These are phyloP conservation scores for Agrotis segetum DNA, from an alignment of 2,888 invertebrate genomes.

Conservation along the genomic window DNA sequence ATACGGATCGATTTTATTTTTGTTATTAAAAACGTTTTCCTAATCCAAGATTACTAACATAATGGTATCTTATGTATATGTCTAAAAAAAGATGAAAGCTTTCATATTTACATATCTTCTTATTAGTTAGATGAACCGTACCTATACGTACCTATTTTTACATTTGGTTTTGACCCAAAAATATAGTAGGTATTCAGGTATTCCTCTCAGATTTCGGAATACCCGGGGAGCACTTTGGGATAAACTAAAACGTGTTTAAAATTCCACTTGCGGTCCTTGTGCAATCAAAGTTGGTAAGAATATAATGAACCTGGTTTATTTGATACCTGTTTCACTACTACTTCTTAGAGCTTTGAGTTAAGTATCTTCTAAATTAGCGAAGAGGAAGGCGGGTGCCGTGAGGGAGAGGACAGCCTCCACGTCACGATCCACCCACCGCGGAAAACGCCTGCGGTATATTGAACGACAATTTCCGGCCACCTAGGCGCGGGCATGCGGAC, in stretches of 20 bases:
- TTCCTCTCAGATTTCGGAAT: constrained; percentile 44
- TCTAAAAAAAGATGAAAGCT: constrained; percentile 4
- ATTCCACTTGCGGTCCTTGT: constrained; percentile 50
- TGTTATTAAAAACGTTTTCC: constrained; percentile 6
- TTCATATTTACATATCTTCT: constrained; percentile 9
- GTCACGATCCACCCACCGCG: too few species aligned
- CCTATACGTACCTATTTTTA: background rate
- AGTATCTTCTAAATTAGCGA: constrained; percentile 6
- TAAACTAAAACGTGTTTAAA: constrained; percentile 55
- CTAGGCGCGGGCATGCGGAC: too few species aligned
- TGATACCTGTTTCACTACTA: constrained; percentile 9
- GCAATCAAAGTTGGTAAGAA: constrained; percentile 57
- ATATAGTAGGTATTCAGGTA: constrained; percentile 49
- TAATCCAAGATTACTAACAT: constrained; percentile 26
- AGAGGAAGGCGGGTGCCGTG: too few species aligned
- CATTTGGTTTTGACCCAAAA: constrained; percentile 33
- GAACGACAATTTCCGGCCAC: too few species aligned
- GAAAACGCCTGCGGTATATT: too few species aligned
- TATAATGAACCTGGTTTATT: constrained; percentile 54
- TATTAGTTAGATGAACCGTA: constrained; percentile 10
- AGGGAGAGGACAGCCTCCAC: too few species aligned
- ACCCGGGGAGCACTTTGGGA: constrained; percentile 49
- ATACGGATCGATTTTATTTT: constrained; percentile 1
- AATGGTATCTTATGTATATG: constrained; percentile 1
- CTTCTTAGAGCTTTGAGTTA: constrained; percentile 1